Evolutionary conservation across 2,797 vertebrate genomes (phyloP).

Genomic region (Sebastes itinus): DNA sequence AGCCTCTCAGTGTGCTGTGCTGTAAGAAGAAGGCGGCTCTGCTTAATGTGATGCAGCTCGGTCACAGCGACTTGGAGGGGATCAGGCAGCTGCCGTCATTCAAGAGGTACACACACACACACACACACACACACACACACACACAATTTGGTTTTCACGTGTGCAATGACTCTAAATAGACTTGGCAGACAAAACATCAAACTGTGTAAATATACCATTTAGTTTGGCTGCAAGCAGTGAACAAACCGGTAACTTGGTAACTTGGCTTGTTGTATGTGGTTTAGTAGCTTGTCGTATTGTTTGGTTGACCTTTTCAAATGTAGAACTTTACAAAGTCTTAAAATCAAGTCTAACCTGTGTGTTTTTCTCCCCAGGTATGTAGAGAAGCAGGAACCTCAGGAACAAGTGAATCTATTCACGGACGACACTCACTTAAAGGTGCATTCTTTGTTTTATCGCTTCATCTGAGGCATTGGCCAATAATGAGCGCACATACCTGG

Average conservation of each 20-base stretch:
- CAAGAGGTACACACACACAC: constrained; percentile 83
- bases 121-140: constrained; percentile 34
- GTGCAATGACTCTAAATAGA: not conserved
- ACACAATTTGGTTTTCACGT: constrained; percentile 1
- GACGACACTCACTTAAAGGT: constrained; percentile 90
- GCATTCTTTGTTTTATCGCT: constrained; percentile 12
- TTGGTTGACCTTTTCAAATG: not conserved
- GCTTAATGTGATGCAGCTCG: constrained; percentile 79
- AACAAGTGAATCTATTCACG: constrained; percentile 85
- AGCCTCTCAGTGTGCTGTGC: constrained; percentile 93
- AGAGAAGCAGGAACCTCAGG: constrained; percentile 85
- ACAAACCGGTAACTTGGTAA: not conserved
- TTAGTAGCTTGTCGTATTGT: not conserved
- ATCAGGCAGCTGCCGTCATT: constrained; percentile 91
- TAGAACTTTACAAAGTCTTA: not conserved
- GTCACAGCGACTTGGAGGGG: constrained; percentile 85
- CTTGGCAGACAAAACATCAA: not conserved
- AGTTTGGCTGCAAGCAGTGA: not conserved
- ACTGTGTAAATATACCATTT: not conserved
- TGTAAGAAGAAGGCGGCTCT: constrained; percentile 82
- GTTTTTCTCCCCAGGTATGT: constrained; percentile 81
- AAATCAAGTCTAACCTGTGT: not conserved
- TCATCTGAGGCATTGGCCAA: not conserved
- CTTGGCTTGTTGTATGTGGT: not conserved
- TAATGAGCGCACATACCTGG: not conserved